Conservation (phyloP, 2,113 vertebrate species). For the Periophthalmodon schlosseri region DNA sequence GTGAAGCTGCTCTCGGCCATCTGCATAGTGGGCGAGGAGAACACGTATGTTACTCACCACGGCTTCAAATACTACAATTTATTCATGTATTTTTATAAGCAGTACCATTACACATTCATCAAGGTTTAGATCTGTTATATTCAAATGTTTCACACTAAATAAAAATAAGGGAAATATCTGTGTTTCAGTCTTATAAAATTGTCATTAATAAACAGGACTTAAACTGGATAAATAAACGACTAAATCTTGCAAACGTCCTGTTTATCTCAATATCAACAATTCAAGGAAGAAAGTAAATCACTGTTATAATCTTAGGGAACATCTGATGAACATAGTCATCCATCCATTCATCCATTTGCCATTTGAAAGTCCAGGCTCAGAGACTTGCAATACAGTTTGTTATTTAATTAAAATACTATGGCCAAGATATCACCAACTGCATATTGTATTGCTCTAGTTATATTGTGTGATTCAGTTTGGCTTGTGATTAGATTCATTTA, state of each 20-base stretch:
- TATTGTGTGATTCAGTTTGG: neutral
- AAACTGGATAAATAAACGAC: neutral
- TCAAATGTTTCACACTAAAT: neutral
- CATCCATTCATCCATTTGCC: no score
- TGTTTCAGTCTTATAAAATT: neutral
- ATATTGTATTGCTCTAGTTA: neutral
- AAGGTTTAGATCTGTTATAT: neutral
- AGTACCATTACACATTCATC: neutral
- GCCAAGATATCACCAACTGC: neutral
- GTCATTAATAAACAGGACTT: neutral
- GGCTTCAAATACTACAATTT: conserved; percentile 2
- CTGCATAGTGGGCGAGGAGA: conserved; percentile 97
- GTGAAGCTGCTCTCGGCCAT: conserved; percentile 95
- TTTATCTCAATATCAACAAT: neutral
- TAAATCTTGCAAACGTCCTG: no score
- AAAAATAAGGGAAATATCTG: neutral
- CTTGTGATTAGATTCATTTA: neutral
- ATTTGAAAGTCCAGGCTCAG: no score
- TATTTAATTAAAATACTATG: neutral
- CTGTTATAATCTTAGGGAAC: neutral
- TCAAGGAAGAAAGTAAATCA: neutral
- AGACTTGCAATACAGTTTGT: no score
- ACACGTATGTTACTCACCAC: conserved; percentile 82
- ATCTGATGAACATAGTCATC: neutral
- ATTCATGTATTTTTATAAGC: neutral